Evolutionary conservation across 2,888 invertebrate genomes (phyloP), one percentile per base, ranked within the genome.

Genomic region (Tachina grossa): DNA sequence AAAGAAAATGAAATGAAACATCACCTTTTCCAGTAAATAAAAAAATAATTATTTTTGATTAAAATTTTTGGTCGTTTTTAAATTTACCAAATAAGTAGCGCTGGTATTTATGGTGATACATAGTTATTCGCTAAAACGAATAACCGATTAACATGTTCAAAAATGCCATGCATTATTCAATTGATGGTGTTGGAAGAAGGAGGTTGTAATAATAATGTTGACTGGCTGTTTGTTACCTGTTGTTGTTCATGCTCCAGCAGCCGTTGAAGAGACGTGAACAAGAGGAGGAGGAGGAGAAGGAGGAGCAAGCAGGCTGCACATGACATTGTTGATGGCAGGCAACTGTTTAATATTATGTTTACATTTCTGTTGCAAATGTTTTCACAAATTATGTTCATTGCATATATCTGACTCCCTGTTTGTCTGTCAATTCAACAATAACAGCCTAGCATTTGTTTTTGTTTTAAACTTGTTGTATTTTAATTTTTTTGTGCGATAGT

Each of bases 311-410:
- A 31, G 39, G 31, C 16, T 72, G 55, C 57, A 31, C 31, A 61
- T 76, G 76, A 76, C 55, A 57, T 79, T 79, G 71, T 72, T 72
- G 72, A 83, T 72, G 59, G 77, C 72, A 83, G 59, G 77, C 72
- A 83, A 83, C 72, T 72, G 72, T 72, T 83, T 72, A 83, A 72
- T 66, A 55, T 66, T 39, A 66, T 85, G 85, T 83, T 85, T 76
- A 85, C 83, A 85, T 80, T 79, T 79, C 51, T 72, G 76, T 76
- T 79, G 76, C 83, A 83, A 85, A 85, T 85, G 75, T 79, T 83
- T 85, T 83, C 83, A 72, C 85, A 79, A 85, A 82, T 83, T 84
- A 76, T 80, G 69, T 57, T 78, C 45, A 71, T 72, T 74, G 77
- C 66, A 66, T 53, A 31, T 4, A 61, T 63, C 53, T 72, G 51